Percentiles rank a stretch among this genome's conserved stretches.
Conservation (phyloP, 2,888 invertebrate genomes). For the Campoplex nolae region DNA sequence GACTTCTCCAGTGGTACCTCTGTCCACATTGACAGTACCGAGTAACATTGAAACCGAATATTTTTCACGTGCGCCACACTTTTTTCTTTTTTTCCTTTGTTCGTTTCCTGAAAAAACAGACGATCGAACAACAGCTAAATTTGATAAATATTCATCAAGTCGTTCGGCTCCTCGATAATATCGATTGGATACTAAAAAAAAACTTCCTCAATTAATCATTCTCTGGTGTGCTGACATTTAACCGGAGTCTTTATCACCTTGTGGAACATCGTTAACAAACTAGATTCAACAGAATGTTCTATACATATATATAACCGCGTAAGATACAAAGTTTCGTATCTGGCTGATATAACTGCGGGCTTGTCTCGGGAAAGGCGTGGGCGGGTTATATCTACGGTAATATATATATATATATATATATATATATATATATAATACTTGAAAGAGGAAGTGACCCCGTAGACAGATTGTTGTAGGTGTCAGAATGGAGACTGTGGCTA, state of each 20-base stretch:
- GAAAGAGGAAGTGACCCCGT: slow-evolving; percentile 75
- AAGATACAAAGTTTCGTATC: slow-evolving; percentile 43
- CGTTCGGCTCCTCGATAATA: neutral
- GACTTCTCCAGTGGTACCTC: neutral
- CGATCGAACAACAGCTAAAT: neutral
- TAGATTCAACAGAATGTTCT: neutral
- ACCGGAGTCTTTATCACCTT: slow-evolving; percentile 6
- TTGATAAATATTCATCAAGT: slow-evolving; percentile 10
- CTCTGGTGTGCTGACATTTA: neutral
- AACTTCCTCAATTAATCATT: slow-evolving; percentile 1
- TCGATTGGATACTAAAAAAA: neutral
- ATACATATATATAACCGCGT: neutral
- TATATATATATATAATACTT: slow-evolving; percentile 59
- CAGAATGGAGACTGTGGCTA: slow-evolving; percentile 37
- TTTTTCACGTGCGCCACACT: neutral
- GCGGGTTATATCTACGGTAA: neutral
- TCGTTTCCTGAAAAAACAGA: neutral
- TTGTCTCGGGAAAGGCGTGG: neutral
- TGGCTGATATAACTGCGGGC: neutral
- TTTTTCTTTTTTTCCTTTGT: too few species aligned
- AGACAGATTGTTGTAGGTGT: slow-evolving; percentile 75
- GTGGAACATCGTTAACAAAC: slow-evolving; percentile 8
- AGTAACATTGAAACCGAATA: neutral
- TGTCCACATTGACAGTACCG: neutral
- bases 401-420: too few species aligned